Conservation (phyloP, 92 coral and sea anemone species). For the Palythoa grandis region DNA sequence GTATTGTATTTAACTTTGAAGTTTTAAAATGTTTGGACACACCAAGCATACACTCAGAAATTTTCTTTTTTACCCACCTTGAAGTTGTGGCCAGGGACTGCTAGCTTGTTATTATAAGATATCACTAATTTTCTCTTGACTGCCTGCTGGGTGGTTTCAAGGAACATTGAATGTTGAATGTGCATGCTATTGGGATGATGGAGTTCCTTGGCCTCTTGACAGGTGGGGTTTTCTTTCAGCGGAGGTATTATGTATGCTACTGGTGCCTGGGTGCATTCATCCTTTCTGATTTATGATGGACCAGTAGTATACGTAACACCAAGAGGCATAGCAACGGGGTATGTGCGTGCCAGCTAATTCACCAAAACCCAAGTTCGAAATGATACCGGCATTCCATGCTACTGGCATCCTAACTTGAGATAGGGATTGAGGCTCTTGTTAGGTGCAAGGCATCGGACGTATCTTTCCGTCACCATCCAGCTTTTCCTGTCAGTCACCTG, state of each 20-base stretch:
- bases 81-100: conserved; percentile 28
- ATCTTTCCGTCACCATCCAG: conserved; percentile 27
- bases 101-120: not conserved
- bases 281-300: not conserved
- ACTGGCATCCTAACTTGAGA: conserved; percentile 27
- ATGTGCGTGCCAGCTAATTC: not conserved
- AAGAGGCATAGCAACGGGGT: conserved; percentile 40
- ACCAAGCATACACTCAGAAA: not conserved
- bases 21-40: not conserved
- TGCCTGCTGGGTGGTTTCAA: conserved; percentile 35
- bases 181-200: conserved; percentile 26
- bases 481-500: conserved; percentile 38
- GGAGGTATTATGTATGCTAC: conserved; percentile 19
- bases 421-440: conserved; percentile 43
- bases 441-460: conserved; percentile 28
- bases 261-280: conserved; percentile 30
- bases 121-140: conserved; percentile 15
- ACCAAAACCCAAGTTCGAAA: conserved; percentile 37
- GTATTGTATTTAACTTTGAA: not conserved
- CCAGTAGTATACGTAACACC: conserved; percentile 41
- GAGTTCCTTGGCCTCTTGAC: conserved; percentile 35
- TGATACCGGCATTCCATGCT: conserved; percentile 42
- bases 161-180: conserved; percentile 43
- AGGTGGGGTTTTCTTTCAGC: conserved; percentile 32
- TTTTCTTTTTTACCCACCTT: not conserved